Evolutionary conservation across 2,113 vertebrate species (phyloP), one percentile per base, ranked within the genome.

Genomic region (Cryptoleucopteryx plumbea): DNA sequence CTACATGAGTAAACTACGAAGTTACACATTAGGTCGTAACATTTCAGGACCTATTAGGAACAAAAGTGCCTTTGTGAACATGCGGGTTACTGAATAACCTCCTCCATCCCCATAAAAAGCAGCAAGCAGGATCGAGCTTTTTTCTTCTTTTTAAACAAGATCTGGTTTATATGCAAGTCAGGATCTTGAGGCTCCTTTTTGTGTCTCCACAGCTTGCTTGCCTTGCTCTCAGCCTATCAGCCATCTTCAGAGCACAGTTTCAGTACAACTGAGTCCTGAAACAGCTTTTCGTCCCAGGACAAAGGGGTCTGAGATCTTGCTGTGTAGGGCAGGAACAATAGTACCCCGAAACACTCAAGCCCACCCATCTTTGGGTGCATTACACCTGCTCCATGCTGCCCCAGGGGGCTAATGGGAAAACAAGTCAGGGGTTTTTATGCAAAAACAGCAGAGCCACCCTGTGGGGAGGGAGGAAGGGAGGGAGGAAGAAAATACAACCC

Each of bases 21-120:
- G 98, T 98, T 98, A 98, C 97, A 98, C 96, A 97, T 98, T 98
- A 91, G 88, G 97, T 97, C 86, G 52, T 96, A 97, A 97, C 94
- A 90, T 95, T 98, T 91, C 93, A 91, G 96, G 92, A 96, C 94
- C 88, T 68, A 91, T 97, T 95, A 94, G 75, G 90, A 98, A 98
- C 97, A 97, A 94, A 98, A 95, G 96, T 79, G 71, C 93, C 91
- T 97, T 98, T 97, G 97, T 98, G 97, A 98, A 59, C 88, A 25
- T 3, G n/a, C 0, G 0, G 77, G 95, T 97, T 98, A 97, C 94
- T 97, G 93, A 97, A 38, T 98, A 98, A 97, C 95, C 77, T 91
- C 68, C 56, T 86, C 79, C 80, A 34, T 34, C n/a, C 82, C 86
- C 88, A 84, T 95, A 91, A 96, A 94, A 88, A 94, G 71, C 93